phyloP scores from a whole-genome alignment of 2,113 vertebrate species.

The Myxocyprinus asiaticus region DNA sequence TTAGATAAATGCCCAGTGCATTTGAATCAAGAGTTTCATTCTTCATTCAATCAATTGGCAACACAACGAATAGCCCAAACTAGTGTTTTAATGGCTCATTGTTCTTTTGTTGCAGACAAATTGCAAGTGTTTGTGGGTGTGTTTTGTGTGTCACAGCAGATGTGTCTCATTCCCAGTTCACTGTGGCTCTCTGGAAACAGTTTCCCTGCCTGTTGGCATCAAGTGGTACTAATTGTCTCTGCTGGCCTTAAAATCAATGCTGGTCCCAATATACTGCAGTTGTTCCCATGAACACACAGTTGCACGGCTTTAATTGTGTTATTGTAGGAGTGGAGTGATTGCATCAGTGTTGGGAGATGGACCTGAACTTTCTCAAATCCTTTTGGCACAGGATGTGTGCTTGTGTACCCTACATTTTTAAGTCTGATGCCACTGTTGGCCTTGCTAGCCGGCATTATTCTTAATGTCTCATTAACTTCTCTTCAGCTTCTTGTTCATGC shows the following conservation, averaged over 20 bases:
- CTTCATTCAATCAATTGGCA: constrained; percentile 2
- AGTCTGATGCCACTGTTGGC: not conserved
- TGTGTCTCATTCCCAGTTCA: constrained; percentile 11
- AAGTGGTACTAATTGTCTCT: constrained; percentile 43
- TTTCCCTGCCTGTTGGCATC: constrained; percentile 12
- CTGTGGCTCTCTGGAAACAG: no score
- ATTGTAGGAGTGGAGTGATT: constrained; percentile 30
- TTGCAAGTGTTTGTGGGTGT: no score
- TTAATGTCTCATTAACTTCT: constrained; percentile 31
- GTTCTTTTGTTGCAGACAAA: no score
- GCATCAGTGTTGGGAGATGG: not conserved
- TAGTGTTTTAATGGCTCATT: not conserved
- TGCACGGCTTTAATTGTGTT: constrained; percentile 38
- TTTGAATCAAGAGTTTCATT: not conserved
- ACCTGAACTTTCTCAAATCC: not conserved
- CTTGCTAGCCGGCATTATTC: constrained; percentile 16
- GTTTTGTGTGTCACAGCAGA: not conserved
- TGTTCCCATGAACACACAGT: constrained; percentile 7
- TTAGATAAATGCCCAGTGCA: not conserved
- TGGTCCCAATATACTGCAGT: constrained; percentile 4
- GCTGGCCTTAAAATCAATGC: constrained; percentile 44
- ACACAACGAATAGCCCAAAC: not conserved
- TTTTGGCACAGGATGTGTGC: not conserved
- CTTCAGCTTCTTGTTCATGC: not conserved
- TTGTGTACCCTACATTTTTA: not conserved